These are phyloP conservation scores for Diloba caeruleocephala DNA, from an alignment of 2,888 invertebrate species.

Conservation along the genomic window DNA sequence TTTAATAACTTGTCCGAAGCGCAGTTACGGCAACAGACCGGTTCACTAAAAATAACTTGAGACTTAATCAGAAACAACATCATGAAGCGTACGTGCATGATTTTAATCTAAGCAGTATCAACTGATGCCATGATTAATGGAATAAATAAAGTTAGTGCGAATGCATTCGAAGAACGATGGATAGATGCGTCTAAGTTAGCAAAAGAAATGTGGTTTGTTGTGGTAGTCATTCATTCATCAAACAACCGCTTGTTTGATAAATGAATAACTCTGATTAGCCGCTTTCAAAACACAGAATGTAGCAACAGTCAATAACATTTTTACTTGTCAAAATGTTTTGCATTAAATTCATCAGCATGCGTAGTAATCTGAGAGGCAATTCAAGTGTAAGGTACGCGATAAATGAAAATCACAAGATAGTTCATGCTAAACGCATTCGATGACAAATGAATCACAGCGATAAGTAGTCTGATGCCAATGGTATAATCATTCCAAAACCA, in stretches of 20 bases:
- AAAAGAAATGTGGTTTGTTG: conserved; percentile 3
- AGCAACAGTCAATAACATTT: conserved; percentile 22
- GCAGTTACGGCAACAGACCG: conserved; percentile 61
- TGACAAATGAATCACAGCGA: conserved; percentile 31
- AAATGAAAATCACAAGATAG: conserved; percentile 27
- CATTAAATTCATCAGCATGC: conserved; percentile 26
- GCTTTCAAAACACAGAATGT: conserved; percentile 32
- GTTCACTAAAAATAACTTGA: conserved; percentile 62
- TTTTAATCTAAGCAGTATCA: conserved; percentile 34
- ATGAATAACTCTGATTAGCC: conserved; percentile 8
- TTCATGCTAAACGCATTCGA: conserved; percentile 34
- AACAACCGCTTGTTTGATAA: conserved; percentile 22
- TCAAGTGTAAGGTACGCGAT: conserved; percentile 20
- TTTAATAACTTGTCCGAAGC: conserved; percentile 45
- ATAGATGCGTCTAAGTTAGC: conserved; percentile 4
- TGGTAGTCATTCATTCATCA: too few species aligned
- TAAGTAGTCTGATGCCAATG: conserved; percentile 19
- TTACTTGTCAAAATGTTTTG: conserved; percentile 32
- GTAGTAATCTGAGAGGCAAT: conserved; percentile 1
- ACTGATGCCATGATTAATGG: conserved; percentile 22
- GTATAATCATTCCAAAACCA: conserved; percentile 36
- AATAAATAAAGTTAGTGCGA: conserved; percentile 18
- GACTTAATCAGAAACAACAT: conserved; percentile 48
- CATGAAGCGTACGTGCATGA: conserved; percentile 33
- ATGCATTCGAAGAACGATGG: conserved; percentile 10